Evolutionary conservation across 2,113 vertebrate genomes (phyloP).

Genomic region (Bungarus multicinctus): DNA sequence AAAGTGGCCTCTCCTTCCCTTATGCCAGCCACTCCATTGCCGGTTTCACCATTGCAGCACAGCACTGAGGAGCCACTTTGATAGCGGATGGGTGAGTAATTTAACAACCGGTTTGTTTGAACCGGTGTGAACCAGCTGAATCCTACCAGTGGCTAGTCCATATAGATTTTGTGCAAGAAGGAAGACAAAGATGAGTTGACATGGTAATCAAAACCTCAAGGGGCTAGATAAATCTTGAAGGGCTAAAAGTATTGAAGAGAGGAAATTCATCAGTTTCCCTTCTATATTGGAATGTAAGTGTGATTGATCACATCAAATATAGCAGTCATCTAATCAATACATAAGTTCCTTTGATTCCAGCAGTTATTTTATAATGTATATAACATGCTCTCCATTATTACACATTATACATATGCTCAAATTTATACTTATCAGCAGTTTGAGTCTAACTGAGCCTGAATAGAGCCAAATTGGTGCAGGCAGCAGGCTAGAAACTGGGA

Average conservation of each 20-base stretch:
- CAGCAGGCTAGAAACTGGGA: neutral
- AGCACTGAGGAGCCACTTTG: too few relatives aligned
- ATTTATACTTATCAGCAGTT: neutral
- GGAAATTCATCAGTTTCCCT: neutral
- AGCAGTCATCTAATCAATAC: neutral
- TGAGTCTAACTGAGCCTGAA: neutral
- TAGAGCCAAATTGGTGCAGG: neutral
- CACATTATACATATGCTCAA: neutral
- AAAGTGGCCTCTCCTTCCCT: too few relatives aligned
- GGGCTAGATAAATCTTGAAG: neutral
- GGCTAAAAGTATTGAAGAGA: neutral
- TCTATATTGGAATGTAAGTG: neutral
- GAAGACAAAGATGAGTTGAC: neutral
- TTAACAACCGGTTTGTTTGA: too few relatives aligned
- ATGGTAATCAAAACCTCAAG: neutral
- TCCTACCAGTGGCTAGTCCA: too few relatives aligned
- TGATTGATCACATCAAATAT: neutral
- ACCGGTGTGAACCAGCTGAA: too few relatives aligned
- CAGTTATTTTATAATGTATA: neutral
- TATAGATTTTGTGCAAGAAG: neutral
- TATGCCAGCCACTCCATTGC: too few relatives aligned
- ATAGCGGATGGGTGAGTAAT: too few relatives aligned
- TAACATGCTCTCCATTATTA: neutral
- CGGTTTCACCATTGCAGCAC: too few relatives aligned
- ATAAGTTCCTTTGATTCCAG: neutral